Evolutionary conservation across 2,888 invertebrate genomes (phyloP).

Genomic region (Linhomoeus sp.): DNA sequence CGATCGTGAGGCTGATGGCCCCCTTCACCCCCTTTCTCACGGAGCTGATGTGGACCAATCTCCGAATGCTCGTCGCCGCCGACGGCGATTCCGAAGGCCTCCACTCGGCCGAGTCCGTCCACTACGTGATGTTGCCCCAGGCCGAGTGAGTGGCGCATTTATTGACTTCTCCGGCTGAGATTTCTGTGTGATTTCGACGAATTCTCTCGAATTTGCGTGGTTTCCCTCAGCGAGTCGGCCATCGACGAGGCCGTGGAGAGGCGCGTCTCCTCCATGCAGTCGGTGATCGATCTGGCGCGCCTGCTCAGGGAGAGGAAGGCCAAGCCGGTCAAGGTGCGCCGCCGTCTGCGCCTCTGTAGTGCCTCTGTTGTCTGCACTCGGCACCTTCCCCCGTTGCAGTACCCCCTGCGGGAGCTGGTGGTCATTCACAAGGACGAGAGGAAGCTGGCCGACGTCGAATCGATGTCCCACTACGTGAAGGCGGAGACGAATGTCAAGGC

Average conservation of each 20-base stretch:
- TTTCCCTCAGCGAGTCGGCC: conserved; percentile 30
- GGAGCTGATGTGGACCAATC: conserved; percentile 76
- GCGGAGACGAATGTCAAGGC: conserved; percentile 68
- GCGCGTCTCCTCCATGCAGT: conserved; percentile 64
- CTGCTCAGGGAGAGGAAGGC: conserved; percentile 77
- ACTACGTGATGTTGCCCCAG: conserved; percentile 76
- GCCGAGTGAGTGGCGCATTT: no score
- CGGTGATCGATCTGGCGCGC: conserved; percentile 76
- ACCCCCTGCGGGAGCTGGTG: conserved; percentile 85
- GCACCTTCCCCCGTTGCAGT: conserved; percentile 32
- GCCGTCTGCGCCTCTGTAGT: not conserved
- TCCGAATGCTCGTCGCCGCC: conserved; percentile 44
- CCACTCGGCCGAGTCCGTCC: conserved; percentile 51
- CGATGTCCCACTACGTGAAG: conserved; percentile 60
- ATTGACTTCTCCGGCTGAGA: no score
- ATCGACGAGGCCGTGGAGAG: conserved; percentile 68
- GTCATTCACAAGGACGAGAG: conserved; percentile 65
- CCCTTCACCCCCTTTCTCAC: conserved; percentile 92
- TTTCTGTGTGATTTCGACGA: no score
- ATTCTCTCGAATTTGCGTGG: not conserved
- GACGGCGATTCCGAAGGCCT: no score
- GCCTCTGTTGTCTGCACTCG: not conserved
- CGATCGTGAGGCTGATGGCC: conserved; percentile 78
- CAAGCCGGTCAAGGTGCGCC: conserved; percentile 55
- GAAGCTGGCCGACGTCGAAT: conserved; percentile 54